Evolutionary conservation across 2,113 vertebrate genomes (phyloP), one percentile per base, ranked within the genome.

Genomic region (Marmota flaviventris): DNA sequence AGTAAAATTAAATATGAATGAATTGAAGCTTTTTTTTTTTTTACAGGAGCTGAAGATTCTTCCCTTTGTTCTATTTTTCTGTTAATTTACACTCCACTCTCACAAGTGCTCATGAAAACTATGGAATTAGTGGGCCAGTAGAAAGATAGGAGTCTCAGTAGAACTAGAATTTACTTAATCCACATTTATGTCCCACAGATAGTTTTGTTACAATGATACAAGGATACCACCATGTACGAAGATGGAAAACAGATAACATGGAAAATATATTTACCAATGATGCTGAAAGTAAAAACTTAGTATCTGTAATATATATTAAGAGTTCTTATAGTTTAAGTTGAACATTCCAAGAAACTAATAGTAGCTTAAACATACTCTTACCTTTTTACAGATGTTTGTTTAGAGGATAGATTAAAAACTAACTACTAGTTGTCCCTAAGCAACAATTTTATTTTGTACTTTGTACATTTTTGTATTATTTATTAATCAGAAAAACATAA

Each of bases 11-110:
- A 96, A 75, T 95, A 79, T 72, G 48, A 92, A 70, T 94, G 92
- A 92, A 77, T 81, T n/a, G 4, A 95, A 97, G 45, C 5, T 94
- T 97, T 76, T 97, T 53, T 97, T 95, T 97, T 95, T 97, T 53
- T 97, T 95, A 89, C 10, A 92, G 73, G 67, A 96, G 86, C 42
- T 87, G 79, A 95, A 97, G 85, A 94, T 7, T 87, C 29, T 89
- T 88, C 51, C 25, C 25, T 37, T 87, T 95, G 39, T 92, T 90
- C 65, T 67, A 37, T 82, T 17, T 2, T 93, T 97, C 63, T 89
- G 4, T 91, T 97, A 76, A 85, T 90, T 91, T 73, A 96, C 18
- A 79, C 37, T 9, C 29, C 4, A 18, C 34, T 89, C 34, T 65
- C 12, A 79, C 29, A 87, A 6, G 8, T 91, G 32, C 32, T 95